Evolutionary conservation across 2,113 vertebrate genomes (phyloP), one percentile per base, ranked within the genome.

Genomic region (Zeus faber): DNA sequence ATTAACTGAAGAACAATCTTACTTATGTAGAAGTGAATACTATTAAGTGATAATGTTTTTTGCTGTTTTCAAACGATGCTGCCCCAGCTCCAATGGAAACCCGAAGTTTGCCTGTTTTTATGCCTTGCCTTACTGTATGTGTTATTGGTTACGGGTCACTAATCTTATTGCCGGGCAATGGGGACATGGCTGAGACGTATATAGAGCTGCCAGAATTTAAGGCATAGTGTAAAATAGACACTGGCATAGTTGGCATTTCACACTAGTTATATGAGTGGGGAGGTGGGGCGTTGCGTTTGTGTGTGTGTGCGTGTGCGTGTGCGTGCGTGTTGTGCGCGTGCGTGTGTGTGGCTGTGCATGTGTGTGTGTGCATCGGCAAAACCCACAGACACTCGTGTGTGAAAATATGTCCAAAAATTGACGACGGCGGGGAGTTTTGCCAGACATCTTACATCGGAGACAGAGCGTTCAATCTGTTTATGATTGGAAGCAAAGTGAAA

Each of bases 341-440:
- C n/a, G 47, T 29, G 24, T 48, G 23, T 48, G 47, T 49, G 24
- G 5, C 6, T 40, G 35, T 17, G 33, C 16, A n/a, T 26, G 51
- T 37, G 29, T 3, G 31, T 37, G 49, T 37, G 29, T 44, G 20
- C 1, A 14, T 21, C 21, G 1, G 21, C 3, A n/a, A n/a, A n/a
- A n/a, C n/a, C 54, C 40, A 44, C 37, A 17, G 22, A 16, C 67
- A 57, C 31, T 25, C 22, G 6, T 22, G 48, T 76, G 67, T 52
- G 54, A 59, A 48, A 33, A 33, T 37, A 67, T 71, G 37, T 40
- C 29, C 35, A 23, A 10, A 41, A 13, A 45, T 21, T 54, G 17
- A 52, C 41, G 45, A 29, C 27, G 48, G 33, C 40, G 33, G 21
- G 25, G 53, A 52, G 40, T 9, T 18, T 14, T 8, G 16, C 1